Evolutionary conservation across 2,888 invertebrate genomes (phyloP).

Genomic region (Synanthedon formicaeformis): DNA sequence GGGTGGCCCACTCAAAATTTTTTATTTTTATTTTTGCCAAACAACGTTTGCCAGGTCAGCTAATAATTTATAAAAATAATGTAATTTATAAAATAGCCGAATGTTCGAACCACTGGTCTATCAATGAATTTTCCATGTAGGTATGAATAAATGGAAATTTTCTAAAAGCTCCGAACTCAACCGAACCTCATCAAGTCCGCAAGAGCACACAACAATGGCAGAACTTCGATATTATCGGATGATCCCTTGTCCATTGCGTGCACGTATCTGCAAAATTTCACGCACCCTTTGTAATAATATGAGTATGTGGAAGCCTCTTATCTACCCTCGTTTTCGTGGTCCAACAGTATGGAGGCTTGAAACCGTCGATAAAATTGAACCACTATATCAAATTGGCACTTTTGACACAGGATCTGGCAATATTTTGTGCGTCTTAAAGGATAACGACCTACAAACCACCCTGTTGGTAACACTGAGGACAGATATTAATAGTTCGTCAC

Average conservation of each 20-base stretch:
- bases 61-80: neutral
- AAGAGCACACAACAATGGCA: constrained; percentile 8
- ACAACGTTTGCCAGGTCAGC: no score
- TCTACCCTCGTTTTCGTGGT: constrained; percentile 49
- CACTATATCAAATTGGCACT: constrained; percentile 66
- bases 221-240: constrained; percentile 39
- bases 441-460: constrained; percentile 27
- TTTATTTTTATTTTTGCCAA: no score
- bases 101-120: neutral
- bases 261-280: constrained; percentile 61
- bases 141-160: constrained; percentile 17
- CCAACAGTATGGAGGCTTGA: constrained; percentile 23
- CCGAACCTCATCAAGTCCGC: constrained; percentile 11
- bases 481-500: neutral
- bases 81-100: neutral
- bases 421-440: constrained; percentile 51
- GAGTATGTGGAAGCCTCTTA: constrained; percentile 39
- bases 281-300: constrained; percentile 63
- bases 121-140: constrained; percentile 1
- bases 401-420: constrained; percentile 43
- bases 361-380: constrained; percentile 47
- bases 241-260: constrained; percentile 40
- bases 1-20: no score
- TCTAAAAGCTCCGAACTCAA: constrained; percentile 25
- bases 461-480: neutral